Base-by-base conservation (phyloP, 2,797 vertebrate species). In the Argya squamiceps region DNA sequence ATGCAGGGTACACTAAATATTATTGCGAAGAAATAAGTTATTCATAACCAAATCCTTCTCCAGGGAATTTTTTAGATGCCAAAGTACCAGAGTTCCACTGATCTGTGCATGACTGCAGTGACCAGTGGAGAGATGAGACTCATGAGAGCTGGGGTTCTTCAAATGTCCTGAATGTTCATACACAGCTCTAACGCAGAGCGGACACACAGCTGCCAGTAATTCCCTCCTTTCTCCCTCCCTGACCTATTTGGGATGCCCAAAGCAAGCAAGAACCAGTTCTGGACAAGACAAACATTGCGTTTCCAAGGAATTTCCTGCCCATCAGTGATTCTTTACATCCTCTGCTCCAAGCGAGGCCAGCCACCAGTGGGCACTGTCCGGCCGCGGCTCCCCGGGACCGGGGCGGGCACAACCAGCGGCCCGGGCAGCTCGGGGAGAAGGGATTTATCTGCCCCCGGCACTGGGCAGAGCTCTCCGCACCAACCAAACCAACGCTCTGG, bases 351-450 rank as follows among this genome's bases (percentile, higher is more conserved):
- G 71, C 39, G 2, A 7, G 85, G 47, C 22, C 76, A 95, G 86
- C 93, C 94, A 60, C 83, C 12, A 93, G 94, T 26, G 86, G 90
- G 92, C 94, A 93, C 13, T 88, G 85, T 92, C 92, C 91, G 13
- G 10, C 88, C 4, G 82, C 46, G 2, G 64, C 69, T n/a, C 23
- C 67, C 11, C 2, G 46, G 6, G 13, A 0, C 11, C 7, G 18
- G 46, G 8, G 0, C 2, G 1, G 44, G 63, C 43, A 1, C 26
- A 0, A 0, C 39, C 6, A 15, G 43, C 29, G 21, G 58, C 13
- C 70, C n/a, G 2, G 21, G 49, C n/a, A 46, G 4, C 34, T 24
- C 36, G 0, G 30, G 41, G 12, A 23, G 12, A 2, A 8, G 73
- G 41, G 49, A 1, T 47, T 13, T 4, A 24, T 23, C 46, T 34